Conservation (phyloP, 2,888 invertebrate genomes). For the Parnassius mnemosyne region DNA sequence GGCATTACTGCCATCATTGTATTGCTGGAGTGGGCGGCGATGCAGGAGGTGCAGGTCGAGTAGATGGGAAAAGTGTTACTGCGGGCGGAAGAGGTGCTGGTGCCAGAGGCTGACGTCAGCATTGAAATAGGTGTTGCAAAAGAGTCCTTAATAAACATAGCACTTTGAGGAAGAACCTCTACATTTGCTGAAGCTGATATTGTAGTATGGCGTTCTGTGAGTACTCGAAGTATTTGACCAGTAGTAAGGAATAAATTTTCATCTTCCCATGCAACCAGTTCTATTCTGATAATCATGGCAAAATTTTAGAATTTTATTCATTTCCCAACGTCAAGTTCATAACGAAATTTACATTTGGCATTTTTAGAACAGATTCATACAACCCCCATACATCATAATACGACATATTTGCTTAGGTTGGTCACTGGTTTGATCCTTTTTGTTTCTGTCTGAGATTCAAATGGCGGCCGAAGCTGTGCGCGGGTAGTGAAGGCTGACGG, state of each 20-base stretch:
- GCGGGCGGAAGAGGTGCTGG: slow-evolving; percentile 25
- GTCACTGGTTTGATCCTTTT: too few species aligned
- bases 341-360: slow-evolving; percentile 53
- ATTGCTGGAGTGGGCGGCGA: slow-evolving; percentile 35
- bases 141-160: too few species aligned
- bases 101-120: slow-evolving; percentile 23
- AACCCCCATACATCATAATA: slow-evolving; percentile 67
- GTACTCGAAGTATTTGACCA: slow-evolving; percentile 49
- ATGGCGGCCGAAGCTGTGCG: too few species aligned
- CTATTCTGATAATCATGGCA: slow-evolving; percentile 69
- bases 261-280: slow-evolving; percentile 53
- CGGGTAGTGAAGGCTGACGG: too few species aligned
- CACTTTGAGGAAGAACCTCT: too few species aligned
- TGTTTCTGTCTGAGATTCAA: too few species aligned
- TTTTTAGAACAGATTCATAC: slow-evolving; percentile 57
- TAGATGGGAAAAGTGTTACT: slow-evolving; percentile 24
- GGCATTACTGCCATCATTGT: slow-evolving; percentile 31
- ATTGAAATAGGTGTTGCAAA: too few species aligned
- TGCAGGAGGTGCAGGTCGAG: slow-evolving; percentile 31
- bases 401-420: slow-evolving; percentile 47
- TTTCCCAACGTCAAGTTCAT: slow-evolving; percentile 57
- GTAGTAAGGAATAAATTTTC: slow-evolving; percentile 50
- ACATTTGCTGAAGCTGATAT: too few species aligned
- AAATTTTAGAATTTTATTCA: slow-evolving; percentile 60
- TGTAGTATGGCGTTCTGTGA: too few species aligned